Conservation (phyloP, 23 tunicate genomes). For the Phallusia fumigata region DNA sequence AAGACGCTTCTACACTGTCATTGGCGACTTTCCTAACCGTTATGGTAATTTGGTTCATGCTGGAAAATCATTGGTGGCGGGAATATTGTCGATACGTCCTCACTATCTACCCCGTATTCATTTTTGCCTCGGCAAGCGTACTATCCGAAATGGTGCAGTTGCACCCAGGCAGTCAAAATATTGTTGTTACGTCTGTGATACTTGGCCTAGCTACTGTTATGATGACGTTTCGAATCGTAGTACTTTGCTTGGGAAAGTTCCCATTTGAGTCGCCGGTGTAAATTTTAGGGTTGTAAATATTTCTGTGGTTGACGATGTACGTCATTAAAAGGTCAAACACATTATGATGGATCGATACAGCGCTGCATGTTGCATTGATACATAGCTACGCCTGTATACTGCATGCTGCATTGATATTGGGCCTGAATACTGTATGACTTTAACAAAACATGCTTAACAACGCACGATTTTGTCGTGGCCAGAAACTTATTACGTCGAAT, state of each 20-base stretch:
- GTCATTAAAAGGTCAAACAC: no score
- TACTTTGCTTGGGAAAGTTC: not conserved
- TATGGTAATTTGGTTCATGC: conserved; percentile 20
- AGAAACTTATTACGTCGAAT: no score
- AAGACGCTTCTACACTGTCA: conserved; percentile 17
- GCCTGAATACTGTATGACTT: no score
- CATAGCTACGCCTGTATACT: no score
- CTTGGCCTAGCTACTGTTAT: not conserved
- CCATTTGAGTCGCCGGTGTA: no score
- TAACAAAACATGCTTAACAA: no score
- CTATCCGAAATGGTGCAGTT: not conserved
- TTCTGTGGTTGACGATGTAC: no score
- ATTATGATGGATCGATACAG: no score
- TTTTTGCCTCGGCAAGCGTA: conserved; percentile 20
- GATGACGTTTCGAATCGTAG: not conserved
- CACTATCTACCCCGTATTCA: conserved; percentile 38
- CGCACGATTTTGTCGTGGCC: no score
- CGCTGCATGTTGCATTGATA: no score
- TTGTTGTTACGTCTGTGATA: conserved; percentile 20
- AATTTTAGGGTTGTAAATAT: no score
- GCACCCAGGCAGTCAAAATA: conserved; percentile 9
- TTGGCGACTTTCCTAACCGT: conserved; percentile 2
- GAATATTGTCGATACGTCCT: conserved; percentile 35
- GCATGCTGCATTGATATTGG: no score
- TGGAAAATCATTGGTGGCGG: conserved; percentile 20